Percentiles rank a stretch among this genome's conserved stretches.
These are phyloP conservation scores for Ceraclea dissimilis DNA, from an alignment of 2,888 invertebrate genomes.

Conservation along the genomic window DNA sequence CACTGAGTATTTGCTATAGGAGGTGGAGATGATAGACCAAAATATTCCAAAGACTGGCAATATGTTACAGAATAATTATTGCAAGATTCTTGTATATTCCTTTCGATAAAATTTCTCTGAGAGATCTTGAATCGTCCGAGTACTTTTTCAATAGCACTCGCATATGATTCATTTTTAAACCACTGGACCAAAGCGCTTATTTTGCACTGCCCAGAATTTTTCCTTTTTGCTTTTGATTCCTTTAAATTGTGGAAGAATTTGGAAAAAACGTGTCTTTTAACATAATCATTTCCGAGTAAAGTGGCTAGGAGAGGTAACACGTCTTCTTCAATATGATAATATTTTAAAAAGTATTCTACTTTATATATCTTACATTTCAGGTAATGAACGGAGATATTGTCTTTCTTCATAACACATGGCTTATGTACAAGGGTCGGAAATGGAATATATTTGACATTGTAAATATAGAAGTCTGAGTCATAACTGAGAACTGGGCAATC, in stretches of 20 bases:
- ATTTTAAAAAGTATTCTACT: slow-evolving; percentile 60
- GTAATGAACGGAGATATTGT: slow-evolving; percentile 36
- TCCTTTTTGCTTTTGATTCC: slow-evolving; percentile 47
- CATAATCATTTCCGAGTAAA: slow-evolving; percentile 85
- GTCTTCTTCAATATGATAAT: slow-evolving; percentile 57
- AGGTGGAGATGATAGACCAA: slow-evolving; percentile 37
- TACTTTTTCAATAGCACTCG: slow-evolving; percentile 62
- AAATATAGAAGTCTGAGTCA: slow-evolving; percentile 92
- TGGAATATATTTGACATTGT: slow-evolving; percentile 76
- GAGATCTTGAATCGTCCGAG: slow-evolving; percentile 52
- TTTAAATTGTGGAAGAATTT: slow-evolving; percentile 63
- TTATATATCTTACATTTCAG: slow-evolving; percentile 65
- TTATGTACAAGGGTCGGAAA: slow-evolving; percentile 57
- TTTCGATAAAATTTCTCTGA: slow-evolving; percentile 45
- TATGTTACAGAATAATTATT: slow-evolving; percentile 55
- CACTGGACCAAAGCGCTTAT: slow-evolving; percentile 68
- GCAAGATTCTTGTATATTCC: slow-evolving; percentile 54
- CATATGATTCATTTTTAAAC: slow-evolving; percentile 63
- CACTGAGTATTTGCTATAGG: too few species aligned
- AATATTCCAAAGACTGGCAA: slow-evolving; percentile 52
- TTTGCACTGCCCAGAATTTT: slow-evolving; percentile 57
- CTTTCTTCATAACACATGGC: slow-evolving; percentile 31
- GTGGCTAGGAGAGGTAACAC: slow-evolving; percentile 74
- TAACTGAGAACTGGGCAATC: slow-evolving; percentile 83
- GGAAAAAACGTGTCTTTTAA: slow-evolving; percentile 57